Evolutionary conservation across 2,888 invertebrate species (phyloP), one percentile per base, ranked within the genome.

Genomic region (Metellina segmentata): DNA sequence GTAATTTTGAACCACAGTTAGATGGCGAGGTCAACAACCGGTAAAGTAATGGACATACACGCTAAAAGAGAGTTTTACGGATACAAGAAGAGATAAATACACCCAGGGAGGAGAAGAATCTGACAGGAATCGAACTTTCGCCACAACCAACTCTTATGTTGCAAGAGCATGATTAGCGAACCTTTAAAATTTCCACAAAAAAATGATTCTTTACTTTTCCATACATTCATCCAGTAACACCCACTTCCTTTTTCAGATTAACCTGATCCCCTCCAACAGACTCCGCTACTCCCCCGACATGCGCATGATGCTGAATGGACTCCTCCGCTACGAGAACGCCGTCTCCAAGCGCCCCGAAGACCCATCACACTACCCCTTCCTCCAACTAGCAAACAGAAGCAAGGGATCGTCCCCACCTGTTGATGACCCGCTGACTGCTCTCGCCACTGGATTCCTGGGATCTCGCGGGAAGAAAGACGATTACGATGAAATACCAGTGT

Each of bases 361-460:
- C 9, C 7, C 78, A 6, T n/a, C 52, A 11, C 53, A 51, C 16
- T 86, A 70, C 53, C 85, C 71, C 49, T 53, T 81, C 48, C 48
- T 85, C 1, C 74, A 53, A 20, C 81, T 90, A 2, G 6, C 86
- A 0, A 82, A 70, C 77, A 16, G 87, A 9, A 87, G 72, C 34
- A 91, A 91, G 48, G 77, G 81, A 0, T 20, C 78, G 8, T 6
- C n/a, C 7, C 52, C 48, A 8, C 16, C 53, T 48, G 81, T 75
- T 6, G 78, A 87, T 34, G 85, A 85, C 16, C 75, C 81, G 7
- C 48, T 86, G 9, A 48, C 91, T 7, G 20, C 71, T 0, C 51
- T 91, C 8, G 91, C 91, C n/a, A 70, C 87, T 2, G 91, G 91
- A 20, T 91, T 91, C 53, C 61, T 87, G 9, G 91, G 91, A 16